A percentile compares a stretch with the other conserved stretches of the same genome.
Evolutionary conservation across 1,140 invertebrate genomes (phyloP).

Genomic region (Drosophila quadrilineata): DNA sequence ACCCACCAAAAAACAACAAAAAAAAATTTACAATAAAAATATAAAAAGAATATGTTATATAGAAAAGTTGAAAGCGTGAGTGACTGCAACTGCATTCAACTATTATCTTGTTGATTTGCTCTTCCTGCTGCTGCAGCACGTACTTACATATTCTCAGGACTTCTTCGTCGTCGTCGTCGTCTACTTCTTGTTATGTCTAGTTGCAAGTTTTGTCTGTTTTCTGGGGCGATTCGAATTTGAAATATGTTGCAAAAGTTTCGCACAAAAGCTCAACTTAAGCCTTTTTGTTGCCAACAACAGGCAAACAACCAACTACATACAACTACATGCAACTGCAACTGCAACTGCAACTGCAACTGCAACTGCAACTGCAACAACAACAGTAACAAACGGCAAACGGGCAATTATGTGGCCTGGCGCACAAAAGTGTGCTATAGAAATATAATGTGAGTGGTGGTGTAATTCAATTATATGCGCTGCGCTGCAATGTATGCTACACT

Average conservation of each 20-base stretch:
- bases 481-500: too few species aligned
- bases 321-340: background rate
- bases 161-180: too few species aligned
- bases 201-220: background rate
- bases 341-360: background rate
- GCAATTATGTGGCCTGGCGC: slow-evolving; percentile 51
- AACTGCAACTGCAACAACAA: background rate
- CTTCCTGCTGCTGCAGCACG: slow-evolving; percentile 19
- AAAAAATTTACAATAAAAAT: too few species aligned
- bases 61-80: background rate
- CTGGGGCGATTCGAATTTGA: slow-evolving; percentile 29
- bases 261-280: slow-evolving; percentile 52
- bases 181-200: slow-evolving; percentile 18
- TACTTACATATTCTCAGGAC: too few species aligned
- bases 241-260: slow-evolving; percentile 27
- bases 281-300: slow-evolving; percentile 60
- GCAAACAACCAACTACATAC: too few species aligned
- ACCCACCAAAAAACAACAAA: slow-evolving; percentile 48
- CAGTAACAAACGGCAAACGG: slow-evolving; percentile 16
- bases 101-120: slow-evolving; percentile 65
- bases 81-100: slow-evolving; percentile 28
- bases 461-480: slow-evolving; percentile 54
- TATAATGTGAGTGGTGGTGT: too few species aligned
- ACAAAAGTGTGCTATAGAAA: slow-evolving; percentile 45
- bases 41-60: too few species aligned